phyloP scores from a whole-genome alignment of 2,113 vertebrate species.

The Atrichornis clamosus region DNA sequence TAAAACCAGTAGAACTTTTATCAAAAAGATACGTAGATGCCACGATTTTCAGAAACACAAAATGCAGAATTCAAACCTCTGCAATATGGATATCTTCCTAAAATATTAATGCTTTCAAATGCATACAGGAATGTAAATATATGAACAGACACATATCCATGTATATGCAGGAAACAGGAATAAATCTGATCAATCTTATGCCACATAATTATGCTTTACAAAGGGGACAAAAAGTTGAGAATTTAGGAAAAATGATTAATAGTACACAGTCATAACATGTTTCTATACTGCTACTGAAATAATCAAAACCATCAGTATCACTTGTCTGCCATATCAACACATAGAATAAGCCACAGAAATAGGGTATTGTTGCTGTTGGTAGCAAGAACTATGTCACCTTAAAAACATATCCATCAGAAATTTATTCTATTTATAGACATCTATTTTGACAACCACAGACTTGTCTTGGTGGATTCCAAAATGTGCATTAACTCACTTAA shows the following conservation, averaged over 20 bases:
- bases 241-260: background rate
- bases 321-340: background rate
- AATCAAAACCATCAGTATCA: constrained; percentile 40
- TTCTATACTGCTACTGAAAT: constrained; percentile 29
- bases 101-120: background rate
- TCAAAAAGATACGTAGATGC: background rate
- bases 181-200: background rate
- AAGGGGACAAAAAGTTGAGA: background rate
- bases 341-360: constrained; percentile 32
- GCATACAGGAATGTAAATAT: background rate
- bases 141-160: background rate
- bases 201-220: background rate
- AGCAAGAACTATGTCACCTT: constrained; percentile 5
- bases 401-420: constrained; percentile 12
- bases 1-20: background rate
- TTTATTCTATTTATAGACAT: background rate
- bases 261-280: background rate
- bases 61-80: background rate
- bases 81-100: background rate
- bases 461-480: constrained; percentile 13
- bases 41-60: background rate
- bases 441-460: background rate
- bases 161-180: background rate
- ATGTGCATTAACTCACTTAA: constrained; percentile 41
- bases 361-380: background rate